A percentile compares a stretch with the other conserved stretches of the same genome.
These are phyloP conservation scores for Holacanthella duospinosa DNA, from an alignment of 2,888 invertebrate genomes.

Conservation along the genomic window DNA sequence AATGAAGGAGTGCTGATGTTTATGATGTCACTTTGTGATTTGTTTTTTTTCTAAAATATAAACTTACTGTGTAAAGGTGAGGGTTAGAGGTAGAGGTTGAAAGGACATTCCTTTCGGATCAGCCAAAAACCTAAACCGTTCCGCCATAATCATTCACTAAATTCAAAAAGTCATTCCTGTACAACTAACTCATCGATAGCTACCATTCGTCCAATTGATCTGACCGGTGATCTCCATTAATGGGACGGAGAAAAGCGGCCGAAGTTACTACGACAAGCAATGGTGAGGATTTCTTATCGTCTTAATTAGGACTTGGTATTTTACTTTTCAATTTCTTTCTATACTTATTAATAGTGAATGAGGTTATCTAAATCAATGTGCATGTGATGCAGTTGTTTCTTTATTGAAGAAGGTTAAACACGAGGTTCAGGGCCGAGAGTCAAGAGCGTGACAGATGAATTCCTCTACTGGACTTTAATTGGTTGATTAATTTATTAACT, in stretches of 20 bases:
- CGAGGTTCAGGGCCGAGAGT: background rate
- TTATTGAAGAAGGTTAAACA: background rate
- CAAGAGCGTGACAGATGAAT: background rate
- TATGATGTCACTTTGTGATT: too few species aligned
- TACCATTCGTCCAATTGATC: background rate
- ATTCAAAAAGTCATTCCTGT: background rate
- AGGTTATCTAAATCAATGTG: background rate
- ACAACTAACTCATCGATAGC: background rate
- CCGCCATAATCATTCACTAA: background rate
- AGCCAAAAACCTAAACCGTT: background rate
- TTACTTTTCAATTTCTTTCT: background rate
- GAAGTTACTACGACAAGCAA: background rate
- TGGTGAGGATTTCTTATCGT: background rate
- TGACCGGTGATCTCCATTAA: background rate
- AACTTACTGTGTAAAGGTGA: background rate
- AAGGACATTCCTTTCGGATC: background rate
- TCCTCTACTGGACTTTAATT: background rate
- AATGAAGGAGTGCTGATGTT: too few species aligned
- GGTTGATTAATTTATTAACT: too few species aligned
- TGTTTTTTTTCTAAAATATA: background rate
- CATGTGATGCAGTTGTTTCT: background rate
- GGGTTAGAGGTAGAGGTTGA: background rate
- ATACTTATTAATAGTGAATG: background rate
- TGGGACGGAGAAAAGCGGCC: background rate
- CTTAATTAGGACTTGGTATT: background rate